phyloP scores from a whole-genome alignment of 2,888 invertebrate species.

The Xestobium rufovillosum region DNA sequence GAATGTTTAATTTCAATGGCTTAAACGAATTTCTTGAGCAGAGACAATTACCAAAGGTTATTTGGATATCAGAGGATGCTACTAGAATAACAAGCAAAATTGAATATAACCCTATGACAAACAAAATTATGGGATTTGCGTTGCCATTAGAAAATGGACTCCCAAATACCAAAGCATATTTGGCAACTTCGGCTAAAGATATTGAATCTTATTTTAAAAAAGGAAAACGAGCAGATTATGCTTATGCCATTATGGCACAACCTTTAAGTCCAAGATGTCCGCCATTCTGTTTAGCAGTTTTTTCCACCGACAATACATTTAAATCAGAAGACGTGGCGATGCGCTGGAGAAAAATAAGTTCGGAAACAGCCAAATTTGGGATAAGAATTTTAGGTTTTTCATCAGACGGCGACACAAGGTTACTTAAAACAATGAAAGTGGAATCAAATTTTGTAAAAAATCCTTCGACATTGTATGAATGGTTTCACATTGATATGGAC shows the following conservation, averaged over 20 bases:
- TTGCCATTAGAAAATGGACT: conserved; percentile 21
- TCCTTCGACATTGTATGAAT: no score
- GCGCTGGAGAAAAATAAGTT: conserved; percentile 18
- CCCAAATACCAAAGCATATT: conserved; percentile 9
- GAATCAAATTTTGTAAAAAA: no score
- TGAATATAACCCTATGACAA: conserved; percentile 21
- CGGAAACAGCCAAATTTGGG: conserved; percentile 9
- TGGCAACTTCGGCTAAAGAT: conserved; percentile 10
- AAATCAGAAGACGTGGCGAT: conserved; percentile 17
- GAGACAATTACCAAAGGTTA: conserved; percentile 17
- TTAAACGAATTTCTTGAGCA: conserved; percentile 19
- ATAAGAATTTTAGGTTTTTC: conserved; percentile 14
- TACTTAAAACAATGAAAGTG: conserved; percentile 16
- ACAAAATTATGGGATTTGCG: conserved; percentile 25
- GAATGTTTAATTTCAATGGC: conserved; percentile 19
- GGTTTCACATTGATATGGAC: conserved; percentile 9
- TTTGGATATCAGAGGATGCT: conserved; percentile 26
- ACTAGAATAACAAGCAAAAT: conserved; percentile 21
- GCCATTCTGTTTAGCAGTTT: conserved; percentile 21
- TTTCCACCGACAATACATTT: conserved; percentile 23
- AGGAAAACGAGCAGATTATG: conserved; percentile 14
- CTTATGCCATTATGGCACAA: conserved; percentile 21
- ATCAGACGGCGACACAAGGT: conserved; percentile 14
- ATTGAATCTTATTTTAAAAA: conserved; percentile 13
- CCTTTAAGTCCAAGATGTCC: conserved; percentile 14